phyloP scores from a whole-genome alignment of 2,888 invertebrate genomes.

The Eilema depressum region DNA sequence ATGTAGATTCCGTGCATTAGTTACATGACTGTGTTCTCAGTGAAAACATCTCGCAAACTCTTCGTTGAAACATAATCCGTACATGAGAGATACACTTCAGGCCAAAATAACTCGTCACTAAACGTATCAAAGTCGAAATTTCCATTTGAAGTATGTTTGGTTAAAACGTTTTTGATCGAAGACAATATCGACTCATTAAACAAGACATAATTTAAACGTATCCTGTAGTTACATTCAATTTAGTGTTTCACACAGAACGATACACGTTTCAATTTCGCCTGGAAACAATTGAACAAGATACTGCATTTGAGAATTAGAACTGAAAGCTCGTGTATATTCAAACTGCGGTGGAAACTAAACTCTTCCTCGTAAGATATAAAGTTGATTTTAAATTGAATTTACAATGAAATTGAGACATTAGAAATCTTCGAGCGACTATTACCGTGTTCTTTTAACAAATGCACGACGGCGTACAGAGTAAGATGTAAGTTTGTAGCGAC shows the following conservation, averaged over 20 bases:
- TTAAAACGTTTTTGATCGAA: conserved; percentile 51
- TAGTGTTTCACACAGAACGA: conserved; percentile 53
- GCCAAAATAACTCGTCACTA: conserved; percentile 48
- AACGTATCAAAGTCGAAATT: conserved; percentile 30
- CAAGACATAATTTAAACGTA: conserved; percentile 85
- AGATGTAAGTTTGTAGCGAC: conserved; percentile 82
- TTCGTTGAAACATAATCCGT: conserved; percentile 29
- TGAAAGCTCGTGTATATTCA: conserved; percentile 66
- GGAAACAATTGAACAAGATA: conserved; percentile 49
- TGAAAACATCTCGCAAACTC: conserved; percentile 83
- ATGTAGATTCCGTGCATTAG: conserved; percentile 87
- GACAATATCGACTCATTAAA: conserved; percentile 82
- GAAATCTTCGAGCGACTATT: conserved; percentile 83
- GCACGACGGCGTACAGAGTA: conserved; percentile 80
- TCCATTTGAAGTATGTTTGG: conserved; percentile 19
- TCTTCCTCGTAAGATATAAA: conserved; percentile 27
- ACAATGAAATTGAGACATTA: conserved; percentile 84
- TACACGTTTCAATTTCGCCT: conserved; percentile 60
- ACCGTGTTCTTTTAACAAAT: conserved; percentile 86
- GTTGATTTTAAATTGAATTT: conserved; percentile 33
- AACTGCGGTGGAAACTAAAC: conserved; percentile 54
- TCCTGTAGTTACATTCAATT: conserved; percentile 56
- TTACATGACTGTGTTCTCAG: conserved; percentile 86
- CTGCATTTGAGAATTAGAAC: conserved; percentile 56
- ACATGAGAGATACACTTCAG: conserved; percentile 43